Conservation (phyloP, 2,113 vertebrate species). For the Clarias gariepinus region DNA sequence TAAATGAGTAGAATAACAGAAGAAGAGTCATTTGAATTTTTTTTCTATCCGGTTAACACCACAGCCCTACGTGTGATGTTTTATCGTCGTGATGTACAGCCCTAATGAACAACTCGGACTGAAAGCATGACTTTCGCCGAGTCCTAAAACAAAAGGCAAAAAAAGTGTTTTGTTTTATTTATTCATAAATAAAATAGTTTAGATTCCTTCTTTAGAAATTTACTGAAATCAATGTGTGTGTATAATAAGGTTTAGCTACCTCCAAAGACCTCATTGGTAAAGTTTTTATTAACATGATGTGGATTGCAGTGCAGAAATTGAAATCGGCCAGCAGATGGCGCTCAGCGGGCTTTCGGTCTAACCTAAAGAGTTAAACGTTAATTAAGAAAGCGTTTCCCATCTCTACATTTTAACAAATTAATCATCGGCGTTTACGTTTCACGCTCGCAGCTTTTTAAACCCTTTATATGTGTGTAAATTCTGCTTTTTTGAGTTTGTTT, state of each 20-base stretch:
- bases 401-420: not conserved
- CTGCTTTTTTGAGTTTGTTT: not conserved
- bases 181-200: not conserved
- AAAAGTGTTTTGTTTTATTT: not conserved
- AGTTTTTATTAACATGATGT: not conserved
- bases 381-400: not conserved
- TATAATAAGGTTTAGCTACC: not conserved
- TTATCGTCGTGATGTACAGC: not conserved
- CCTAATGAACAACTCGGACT: not conserved
- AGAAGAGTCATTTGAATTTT: no score
- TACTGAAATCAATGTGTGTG: not conserved
- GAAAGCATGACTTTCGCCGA: not conserved
- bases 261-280: conserved; percentile 17
- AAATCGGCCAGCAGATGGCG: not conserved
- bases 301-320: not conserved
- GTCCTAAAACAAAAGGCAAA: not conserved
- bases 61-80: not conserved
- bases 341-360: not conserved
- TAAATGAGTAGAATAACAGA: no score
- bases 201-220: not conserved
- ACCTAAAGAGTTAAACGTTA: not conserved
- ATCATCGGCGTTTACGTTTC: not conserved
- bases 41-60: no score
- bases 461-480: conserved; percentile 20
- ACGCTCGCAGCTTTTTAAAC: conserved; percentile 13